Evolutionary conservation across 2,113 vertebrate genomes (phyloP).

Genomic region (Hemichromis elongatus): DNA sequence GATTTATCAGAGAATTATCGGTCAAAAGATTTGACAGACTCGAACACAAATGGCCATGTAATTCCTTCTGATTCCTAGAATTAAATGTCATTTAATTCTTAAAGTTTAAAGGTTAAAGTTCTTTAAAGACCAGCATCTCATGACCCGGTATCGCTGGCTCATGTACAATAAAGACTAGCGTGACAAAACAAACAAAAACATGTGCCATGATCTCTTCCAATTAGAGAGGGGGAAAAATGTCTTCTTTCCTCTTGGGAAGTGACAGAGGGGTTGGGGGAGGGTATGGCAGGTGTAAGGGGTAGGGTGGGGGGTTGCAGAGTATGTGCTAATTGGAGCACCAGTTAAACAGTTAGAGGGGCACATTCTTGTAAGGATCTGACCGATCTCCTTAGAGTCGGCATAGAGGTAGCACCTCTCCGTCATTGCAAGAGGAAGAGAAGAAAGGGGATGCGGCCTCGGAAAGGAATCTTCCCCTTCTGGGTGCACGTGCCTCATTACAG

Average conservation of each 20-base stretch:
- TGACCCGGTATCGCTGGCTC: not conserved
- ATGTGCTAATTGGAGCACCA: constrained; percentile 75
- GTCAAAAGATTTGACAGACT: constrained; percentile 34
- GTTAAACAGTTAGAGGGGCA: constrained; percentile 77
- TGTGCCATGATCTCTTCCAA: not conserved
- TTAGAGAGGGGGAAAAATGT: not conserved
- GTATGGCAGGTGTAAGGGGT: constrained; percentile 8
- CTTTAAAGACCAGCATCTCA: not conserved
- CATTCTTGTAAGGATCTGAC: constrained; percentile 78
- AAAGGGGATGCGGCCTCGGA: constrained; percentile 36
- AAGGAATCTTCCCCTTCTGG: constrained; percentile 66
- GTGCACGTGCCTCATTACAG: constrained; percentile 73
- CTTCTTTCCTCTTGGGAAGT: not conserved
- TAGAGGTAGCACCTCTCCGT: constrained; percentile 27
- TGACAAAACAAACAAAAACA: constrained; percentile 29
- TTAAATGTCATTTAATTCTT: not conserved
- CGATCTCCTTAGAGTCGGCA: constrained; percentile 82
- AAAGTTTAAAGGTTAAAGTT: not conserved
- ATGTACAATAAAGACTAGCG: not conserved
- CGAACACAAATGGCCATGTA: constrained; percentile 15
- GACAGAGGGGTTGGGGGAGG: not conserved
- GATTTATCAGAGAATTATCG: constrained; percentile 83
- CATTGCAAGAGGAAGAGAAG: constrained; percentile 25
- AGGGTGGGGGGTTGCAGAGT: constrained; percentile 24
- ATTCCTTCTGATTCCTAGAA: constrained; percentile 10